phyloP scores from a whole-genome alignment of 2,797 vertebrate genomes.

The Malacoraja senta region DNA sequence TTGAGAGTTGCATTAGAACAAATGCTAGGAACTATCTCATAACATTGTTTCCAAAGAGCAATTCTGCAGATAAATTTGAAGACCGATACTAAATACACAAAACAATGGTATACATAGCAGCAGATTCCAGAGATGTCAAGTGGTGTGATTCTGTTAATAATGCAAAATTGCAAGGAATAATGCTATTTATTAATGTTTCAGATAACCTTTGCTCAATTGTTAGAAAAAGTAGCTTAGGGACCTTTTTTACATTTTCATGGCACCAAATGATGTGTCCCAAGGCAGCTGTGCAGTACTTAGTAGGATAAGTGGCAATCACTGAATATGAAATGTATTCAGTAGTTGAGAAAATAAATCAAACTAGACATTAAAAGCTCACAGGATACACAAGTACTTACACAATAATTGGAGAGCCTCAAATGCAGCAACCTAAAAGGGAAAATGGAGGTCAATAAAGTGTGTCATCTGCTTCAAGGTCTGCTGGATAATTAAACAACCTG shows the following conservation, averaged over 20 bases:
- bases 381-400: not conserved
- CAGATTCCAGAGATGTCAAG: not conserved
- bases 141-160: not conserved
- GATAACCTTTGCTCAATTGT: not conserved
- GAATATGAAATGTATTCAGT: not conserved
- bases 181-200: not conserved
- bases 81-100: not conserved
- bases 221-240: not conserved
- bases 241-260: not conserved
- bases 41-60: not conserved
- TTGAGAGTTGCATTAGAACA: not conserved
- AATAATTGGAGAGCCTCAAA: not conserved
- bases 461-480: not conserved
- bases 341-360: not conserved
- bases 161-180: not conserved
- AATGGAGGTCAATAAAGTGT: not conserved
- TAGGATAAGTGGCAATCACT: not conserved
- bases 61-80: not conserved
- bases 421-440: not conserved
- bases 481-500: not conserved
- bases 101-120: not conserved
- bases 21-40: not conserved
- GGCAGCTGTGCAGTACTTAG: not conserved
- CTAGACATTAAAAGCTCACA: not conserved
- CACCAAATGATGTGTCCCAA: not conserved